A percentile compares a stretch with the other conserved stretches of the same genome.
Conservation (phyloP, 1,140 invertebrate genomes). For the Euura saliciscinereae region DNA sequence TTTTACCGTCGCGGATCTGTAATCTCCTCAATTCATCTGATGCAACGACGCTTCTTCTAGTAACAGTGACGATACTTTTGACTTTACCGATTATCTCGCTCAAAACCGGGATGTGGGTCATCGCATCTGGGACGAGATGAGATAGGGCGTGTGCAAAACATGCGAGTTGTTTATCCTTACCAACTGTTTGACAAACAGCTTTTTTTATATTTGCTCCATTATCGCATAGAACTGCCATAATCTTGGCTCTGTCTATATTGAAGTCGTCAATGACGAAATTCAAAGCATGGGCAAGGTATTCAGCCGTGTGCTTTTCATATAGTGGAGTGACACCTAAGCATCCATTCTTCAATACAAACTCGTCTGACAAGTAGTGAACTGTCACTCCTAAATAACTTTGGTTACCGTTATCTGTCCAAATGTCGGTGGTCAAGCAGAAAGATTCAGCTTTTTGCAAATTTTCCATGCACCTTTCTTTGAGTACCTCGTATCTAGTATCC, state of each 20-base stretch:
- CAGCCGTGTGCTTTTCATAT: neutral
- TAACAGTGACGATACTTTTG: conserved; percentile 19
- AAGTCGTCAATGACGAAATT: neutral
- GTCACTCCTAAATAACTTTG: conserved; percentile 9
- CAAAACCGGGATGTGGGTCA: neutral
- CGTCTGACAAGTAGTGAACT: neutral
- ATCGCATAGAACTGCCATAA: conserved; percentile 35
- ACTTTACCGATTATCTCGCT: conserved; percentile 16
- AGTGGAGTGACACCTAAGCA: neutral
- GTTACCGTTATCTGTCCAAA: conserved; percentile 12
- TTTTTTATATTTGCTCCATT: conserved; percentile 49
- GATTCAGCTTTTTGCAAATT: neutral
- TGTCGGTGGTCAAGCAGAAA: conserved; percentile 9
- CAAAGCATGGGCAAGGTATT: neutral
- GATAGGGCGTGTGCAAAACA: conserved; percentile 20
- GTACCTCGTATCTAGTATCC: conserved; percentile 10
- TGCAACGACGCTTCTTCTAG: conserved; percentile 19
- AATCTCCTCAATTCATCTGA: conserved; percentile 26
- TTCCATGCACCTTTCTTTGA: neutral
- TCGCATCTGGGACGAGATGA: neutral
- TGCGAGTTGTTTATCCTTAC: conserved; percentile 14
- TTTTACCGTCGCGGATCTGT: conserved; percentile 25
- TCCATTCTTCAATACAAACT: neutral
- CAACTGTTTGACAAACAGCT: conserved; percentile 48
- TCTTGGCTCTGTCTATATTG: neutral